Evolutionary conservation across 2,888 invertebrate genomes (phyloP), one percentile per base, ranked within the genome.

Genomic region (Troides helena): DNA sequence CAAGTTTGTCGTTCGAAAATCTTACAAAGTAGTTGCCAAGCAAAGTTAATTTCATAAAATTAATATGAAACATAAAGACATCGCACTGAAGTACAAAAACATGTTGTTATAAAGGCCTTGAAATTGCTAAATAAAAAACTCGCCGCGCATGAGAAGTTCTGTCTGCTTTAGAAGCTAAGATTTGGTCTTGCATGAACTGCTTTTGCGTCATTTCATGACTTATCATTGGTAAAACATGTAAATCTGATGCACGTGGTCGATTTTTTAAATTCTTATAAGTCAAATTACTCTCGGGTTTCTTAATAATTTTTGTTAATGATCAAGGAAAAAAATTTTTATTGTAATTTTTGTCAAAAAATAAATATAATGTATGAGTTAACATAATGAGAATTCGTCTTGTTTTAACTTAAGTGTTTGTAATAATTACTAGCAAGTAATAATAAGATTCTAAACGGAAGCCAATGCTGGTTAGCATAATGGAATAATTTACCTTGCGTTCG

Each of bases 141-240:
- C 21, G 64, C 21, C 68, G 64, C 64, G 68, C 68, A 60, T 50
- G 64, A 68, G 68, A 60, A 58, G 53, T 17, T 50, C 25, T 63
- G 36, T 53, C 53, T 36, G n/a, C 63, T 43, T 62, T 43, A 58
- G n/a, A 58, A 18, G 30, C 23, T 58, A 23, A 58, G 57, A 58
- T 23, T 57, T 23, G 23, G 57, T 58, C 4, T 58, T 12, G 10
- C 6, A 53, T 6, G n/a, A 53, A 53, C 14, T 4, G 14, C 14
- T 53, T n/a, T 53, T 53, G 7, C 18, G 8, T 53, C 14, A 46
- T 46, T 46, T 46, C 46, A 46, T 12, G 2, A 12, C 10, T 46
- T 12, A 46, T 46, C 14, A 46, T 46, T 46, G 1, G 2, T 46
- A 12, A 46, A 2, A 12, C 14, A 46, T 46, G 4, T 8, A 10